Base-by-base conservation (phyloP, 2,888 invertebrate species). In the Athalia circularis region DNA sequence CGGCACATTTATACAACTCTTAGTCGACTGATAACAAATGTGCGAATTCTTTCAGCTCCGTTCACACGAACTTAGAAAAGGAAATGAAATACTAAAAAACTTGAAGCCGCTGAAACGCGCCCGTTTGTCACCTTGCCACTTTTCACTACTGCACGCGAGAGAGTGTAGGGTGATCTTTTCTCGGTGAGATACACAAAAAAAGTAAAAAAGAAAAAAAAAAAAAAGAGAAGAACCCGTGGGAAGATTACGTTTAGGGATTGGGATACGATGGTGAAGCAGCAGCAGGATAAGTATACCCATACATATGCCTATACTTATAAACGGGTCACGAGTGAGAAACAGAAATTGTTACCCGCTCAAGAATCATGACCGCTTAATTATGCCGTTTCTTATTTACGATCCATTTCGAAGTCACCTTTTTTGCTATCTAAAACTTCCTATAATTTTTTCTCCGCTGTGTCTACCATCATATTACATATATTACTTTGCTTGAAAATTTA, bases 301-400 rank as follows among this genome's bases (percentile, higher is more conserved):
- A 29, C 29, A 29, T 2, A 29, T 29, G 2, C 29, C 29, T 59
- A n/a, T n/a, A 65, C 61, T 11, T 7, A 11, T 29, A 7, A 43
- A 4, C 8, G 8, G 9, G 64, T 11, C 3, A 9, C 59, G 59
- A 8, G 15, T 13, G 57, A 45, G 57, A 72, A 45, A 57, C 72
- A 72, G 57, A 72, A 72, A 72, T 72, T 72, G 72, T 72, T 72
- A 7, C 72, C 15, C 13, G 59, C 47, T 13, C n/a, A n/a, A 72
- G 72, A 72, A 72, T 72, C 72, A 72, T 72, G 59, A 43, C 72
- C 59, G 59, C 72, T 72, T 72, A 72, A 72, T 72, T 72, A 72
- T 72, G 59, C 57, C 43, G 72, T 72, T 72, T 72, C 72, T 72
- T 72, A 72, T 72, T 72, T 72, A 72, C 59, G 72, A 72, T 72